Conservation (phyloP, 2,888 invertebrate genomes). For the Habrosyne pyritoides region DNA sequence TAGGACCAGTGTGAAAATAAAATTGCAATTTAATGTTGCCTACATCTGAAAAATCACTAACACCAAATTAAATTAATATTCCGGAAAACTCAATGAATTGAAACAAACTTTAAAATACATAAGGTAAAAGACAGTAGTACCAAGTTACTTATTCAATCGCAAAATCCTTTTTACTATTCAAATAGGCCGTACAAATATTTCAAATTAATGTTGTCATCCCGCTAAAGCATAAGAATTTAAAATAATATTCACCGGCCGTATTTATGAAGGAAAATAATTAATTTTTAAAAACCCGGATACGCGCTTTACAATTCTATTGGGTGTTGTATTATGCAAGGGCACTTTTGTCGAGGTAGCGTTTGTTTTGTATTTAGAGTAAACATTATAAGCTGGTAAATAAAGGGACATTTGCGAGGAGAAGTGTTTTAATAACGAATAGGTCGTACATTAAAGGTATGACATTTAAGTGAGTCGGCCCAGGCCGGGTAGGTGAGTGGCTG, state of each 20-base stretch:
- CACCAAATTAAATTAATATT: too few relatives aligned
- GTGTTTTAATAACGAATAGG: conserved; percentile 57
- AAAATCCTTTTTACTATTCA: not conserved
- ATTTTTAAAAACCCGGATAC: conserved; percentile 34
- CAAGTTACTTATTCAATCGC: not conserved
- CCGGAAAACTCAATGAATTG: too few relatives aligned
- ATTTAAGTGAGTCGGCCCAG: conserved; percentile 18
- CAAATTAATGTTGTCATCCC: conserved; percentile 17
- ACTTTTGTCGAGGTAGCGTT: not conserved
- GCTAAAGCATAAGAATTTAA: conserved; percentile 27
- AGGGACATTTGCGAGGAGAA: conserved; percentile 17
- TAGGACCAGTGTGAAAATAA: too few relatives aligned
- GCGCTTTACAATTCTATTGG: conserved; percentile 37
- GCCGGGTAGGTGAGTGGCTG: conserved; percentile 14
- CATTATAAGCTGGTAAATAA: conserved; percentile 26
- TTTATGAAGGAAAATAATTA: conserved; percentile 39
- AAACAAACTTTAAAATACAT: too few relatives aligned
- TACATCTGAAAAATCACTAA: too few relatives aligned
- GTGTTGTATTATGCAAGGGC: conserved; percentile 13
- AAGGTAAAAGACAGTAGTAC: too few relatives aligned
- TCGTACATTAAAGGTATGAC: conserved; percentile 49
- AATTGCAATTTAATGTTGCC: too few relatives aligned
- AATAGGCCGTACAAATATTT: conserved; percentile 6
- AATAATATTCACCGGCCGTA: conserved; percentile 35
- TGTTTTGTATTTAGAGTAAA: conserved; percentile 17